phyloP scores from a whole-genome alignment of 2,797 vertebrate species.

The Sebastes matsubarae region DNA sequence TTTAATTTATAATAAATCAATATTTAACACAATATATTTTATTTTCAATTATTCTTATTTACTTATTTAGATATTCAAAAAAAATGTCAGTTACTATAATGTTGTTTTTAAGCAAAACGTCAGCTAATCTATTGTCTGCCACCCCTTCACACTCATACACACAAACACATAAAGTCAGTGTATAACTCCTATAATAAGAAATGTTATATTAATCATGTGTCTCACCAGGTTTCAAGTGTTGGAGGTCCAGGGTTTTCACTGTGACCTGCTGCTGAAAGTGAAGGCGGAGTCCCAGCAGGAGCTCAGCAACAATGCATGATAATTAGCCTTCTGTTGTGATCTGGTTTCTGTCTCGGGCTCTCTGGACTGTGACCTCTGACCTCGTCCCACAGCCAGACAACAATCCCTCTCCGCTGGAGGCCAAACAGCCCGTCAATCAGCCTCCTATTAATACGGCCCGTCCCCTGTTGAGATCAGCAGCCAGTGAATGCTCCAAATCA shows the following conservation, averaged over 20 bases:
- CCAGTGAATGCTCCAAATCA: constrained; percentile 27
- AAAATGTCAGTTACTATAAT: no score
- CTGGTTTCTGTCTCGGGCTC: constrained; percentile 61
- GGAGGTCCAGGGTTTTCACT: constrained; percentile 12
- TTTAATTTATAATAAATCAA: not conserved
- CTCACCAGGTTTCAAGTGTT: constrained; percentile 17
- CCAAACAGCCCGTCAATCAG: constrained; percentile 68
- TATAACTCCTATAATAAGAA: not conserved
- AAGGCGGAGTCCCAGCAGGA: constrained; percentile 45
- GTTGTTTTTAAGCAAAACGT: not conserved
- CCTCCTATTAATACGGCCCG: constrained; percentile 9
- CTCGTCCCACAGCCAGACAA: constrained; percentile 61
- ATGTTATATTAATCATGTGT: not conserved
- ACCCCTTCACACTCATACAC: not conserved
- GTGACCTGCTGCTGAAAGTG: constrained; percentile 42
- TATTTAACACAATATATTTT: not conserved
- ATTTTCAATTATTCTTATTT: no score
- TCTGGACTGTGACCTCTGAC: constrained; percentile 71
- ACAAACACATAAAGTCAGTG: not conserved
- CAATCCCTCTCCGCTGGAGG: constrained; percentile 66
- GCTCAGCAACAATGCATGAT: constrained; percentile 57
- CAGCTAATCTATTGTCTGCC: not conserved
- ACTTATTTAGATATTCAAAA: not conserved
- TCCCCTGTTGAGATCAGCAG: constrained; percentile 39
- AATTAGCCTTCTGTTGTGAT: constrained; percentile 75